A percentile compares a stretch with the other conserved stretches of the same genome.
phyloP scores from a whole-genome alignment of 2,888 invertebrate species.

The Argyresthia goedartella region DNA sequence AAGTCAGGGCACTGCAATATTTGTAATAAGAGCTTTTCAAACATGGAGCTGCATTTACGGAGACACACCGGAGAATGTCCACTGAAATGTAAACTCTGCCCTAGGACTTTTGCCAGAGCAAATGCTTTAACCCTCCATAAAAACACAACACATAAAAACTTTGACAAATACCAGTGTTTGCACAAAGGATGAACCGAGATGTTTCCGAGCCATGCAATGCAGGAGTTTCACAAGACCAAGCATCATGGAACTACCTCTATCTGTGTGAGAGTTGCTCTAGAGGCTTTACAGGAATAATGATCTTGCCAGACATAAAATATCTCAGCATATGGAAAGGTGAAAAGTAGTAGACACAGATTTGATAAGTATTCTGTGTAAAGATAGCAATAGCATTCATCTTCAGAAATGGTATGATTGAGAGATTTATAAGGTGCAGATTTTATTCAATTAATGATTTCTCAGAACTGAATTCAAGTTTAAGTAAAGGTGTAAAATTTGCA shows the following conservation, averaged over 20 bases:
- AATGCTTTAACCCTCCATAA: constrained; percentile 47
- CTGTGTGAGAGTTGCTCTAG: constrained; percentile 47
- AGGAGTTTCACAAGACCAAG: constrained; percentile 46
- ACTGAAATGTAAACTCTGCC: constrained; percentile 46
- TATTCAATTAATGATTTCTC: no score
- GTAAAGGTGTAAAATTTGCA: no score
- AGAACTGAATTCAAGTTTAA: no score
- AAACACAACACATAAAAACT: constrained; percentile 43
- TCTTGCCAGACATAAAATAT: constrained; percentile 46
- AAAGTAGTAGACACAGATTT: not conserved
- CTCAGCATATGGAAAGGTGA: constrained; percentile 45
- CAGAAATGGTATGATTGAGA: no score
- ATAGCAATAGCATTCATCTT: no score
- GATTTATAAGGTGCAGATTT: no score
- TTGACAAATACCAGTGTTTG: constrained; percentile 40
- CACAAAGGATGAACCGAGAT: constrained; percentile 33
- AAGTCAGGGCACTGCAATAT: constrained; percentile 62
- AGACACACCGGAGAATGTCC: constrained; percentile 64
- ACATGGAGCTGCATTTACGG: constrained; percentile 66
- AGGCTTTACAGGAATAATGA: constrained; percentile 54
- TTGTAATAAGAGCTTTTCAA: constrained; percentile 62
- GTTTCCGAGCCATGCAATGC: constrained; percentile 48
- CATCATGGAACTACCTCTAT: constrained; percentile 39
- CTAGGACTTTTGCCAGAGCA: constrained; percentile 38
- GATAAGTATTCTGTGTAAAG: no score